Percentiles rank a stretch among this genome's conserved stretches.
Evolutionary conservation across 2,888 invertebrate genomes (phyloP).

Genomic region (Hyalella azteca): DNA sequence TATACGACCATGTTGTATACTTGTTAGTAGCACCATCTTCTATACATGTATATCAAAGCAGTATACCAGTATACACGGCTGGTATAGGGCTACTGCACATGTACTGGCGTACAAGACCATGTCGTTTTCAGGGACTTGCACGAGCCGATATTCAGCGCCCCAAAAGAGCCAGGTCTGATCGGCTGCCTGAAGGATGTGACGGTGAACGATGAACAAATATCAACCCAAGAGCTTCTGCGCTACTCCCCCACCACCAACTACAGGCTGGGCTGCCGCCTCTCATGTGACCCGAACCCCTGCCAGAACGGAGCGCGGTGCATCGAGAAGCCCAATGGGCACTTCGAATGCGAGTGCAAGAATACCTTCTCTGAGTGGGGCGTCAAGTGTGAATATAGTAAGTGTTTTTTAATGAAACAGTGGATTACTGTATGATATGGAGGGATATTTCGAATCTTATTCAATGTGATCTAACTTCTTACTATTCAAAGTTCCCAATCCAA

Average conservation of each 20-base stretch:
- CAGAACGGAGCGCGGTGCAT: conserved; percentile 87
- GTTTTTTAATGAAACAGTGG: conserved; percentile 13
- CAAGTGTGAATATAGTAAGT: conserved; percentile 88
- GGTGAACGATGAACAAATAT: conserved; percentile 85
- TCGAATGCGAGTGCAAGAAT: conserved; percentile 90
- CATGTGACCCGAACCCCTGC: conserved; percentile 92
- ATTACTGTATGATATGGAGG: no score
- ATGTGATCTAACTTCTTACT: no score
- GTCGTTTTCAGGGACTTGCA: conserved; percentile 23
- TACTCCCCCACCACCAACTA: conserved; percentile 80
- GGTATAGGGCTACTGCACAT: no score
- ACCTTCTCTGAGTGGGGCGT: conserved; percentile 90
- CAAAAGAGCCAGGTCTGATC: conserved; percentile 71
- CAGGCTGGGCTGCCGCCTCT: conserved; percentile 81
- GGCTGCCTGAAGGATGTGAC: conserved; percentile 92
- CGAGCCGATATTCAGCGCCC: not conserved
- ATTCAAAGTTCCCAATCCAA: no score
- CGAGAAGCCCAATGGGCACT: conserved; percentile 76
- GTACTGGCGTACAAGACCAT: no score
- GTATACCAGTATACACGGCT: no score
- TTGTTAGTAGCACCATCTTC: no score
- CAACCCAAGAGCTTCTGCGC: conserved; percentile 77
- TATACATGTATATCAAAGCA: no score
- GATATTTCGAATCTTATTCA: no score
- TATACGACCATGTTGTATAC: no score